A percentile compares a stretch with the other conserved stretches of the same genome.
Evolutionary conservation across 2,113 vertebrate genomes (phyloP).

Genomic region (Nothoprocta pentlandii): DNA sequence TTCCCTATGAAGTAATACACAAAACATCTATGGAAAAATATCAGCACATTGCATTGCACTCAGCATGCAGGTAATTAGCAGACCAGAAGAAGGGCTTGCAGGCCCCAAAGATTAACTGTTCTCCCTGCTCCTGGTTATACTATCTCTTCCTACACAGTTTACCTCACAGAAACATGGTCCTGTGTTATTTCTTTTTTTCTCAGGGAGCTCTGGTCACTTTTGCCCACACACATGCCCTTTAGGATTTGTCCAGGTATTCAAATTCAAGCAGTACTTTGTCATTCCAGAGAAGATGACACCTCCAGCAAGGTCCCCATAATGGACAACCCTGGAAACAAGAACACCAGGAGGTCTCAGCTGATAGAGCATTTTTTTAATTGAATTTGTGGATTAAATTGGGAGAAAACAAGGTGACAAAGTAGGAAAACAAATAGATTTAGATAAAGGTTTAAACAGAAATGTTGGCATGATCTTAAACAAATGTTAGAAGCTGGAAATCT

Average conservation of each 20-base stretch:
- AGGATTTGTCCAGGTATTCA: neutral
- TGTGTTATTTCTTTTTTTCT: neutral
- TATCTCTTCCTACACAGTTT: neutral
- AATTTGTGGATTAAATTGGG: neutral
- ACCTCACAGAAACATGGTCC: neutral
- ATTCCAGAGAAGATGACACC: neutral
- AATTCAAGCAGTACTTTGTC: neutral
- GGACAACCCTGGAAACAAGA: neutral
- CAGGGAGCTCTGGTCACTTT: neutral
- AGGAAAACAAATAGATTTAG: neutral
- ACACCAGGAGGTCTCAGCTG: neutral
- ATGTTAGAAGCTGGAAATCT: neutral
- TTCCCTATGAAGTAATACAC: neutral
- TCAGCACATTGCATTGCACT: neutral
- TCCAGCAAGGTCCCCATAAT: neutral
- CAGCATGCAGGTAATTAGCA: neutral
- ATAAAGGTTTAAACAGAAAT: neutral
- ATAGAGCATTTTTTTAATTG: neutral
- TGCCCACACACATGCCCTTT: accelerated
- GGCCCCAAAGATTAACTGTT: neutral
- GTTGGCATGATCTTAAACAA: neutral
- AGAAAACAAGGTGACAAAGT: neutral
- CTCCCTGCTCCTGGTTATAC: neutral
- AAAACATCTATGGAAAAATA: neutral
- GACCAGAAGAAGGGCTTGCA: neutral